Evolutionary conservation across 2,797 vertebrate species (phyloP).

Genomic region (Atherinosoma microstoma): DNA sequence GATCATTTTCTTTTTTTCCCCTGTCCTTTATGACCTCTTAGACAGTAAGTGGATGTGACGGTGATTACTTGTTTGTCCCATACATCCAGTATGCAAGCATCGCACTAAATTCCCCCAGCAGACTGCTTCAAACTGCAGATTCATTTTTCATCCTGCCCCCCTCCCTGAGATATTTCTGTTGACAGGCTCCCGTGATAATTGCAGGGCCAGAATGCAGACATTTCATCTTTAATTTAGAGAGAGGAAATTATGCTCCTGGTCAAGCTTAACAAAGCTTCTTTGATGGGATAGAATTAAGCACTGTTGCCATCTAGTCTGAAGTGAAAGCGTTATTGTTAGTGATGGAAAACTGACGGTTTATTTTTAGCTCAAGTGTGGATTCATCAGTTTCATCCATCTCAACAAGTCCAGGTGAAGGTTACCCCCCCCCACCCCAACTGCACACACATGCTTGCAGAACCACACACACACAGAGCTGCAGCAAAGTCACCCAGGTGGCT

Average conservation of each 20-base stretch:
- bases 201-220: conserved; percentile 48
- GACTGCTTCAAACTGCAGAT: conserved; percentile 56
- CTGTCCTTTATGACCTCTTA: background rate
- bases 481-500: conserved; percentile 80
- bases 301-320: conserved; percentile 30
- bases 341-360: conserved; percentile 40
- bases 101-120: conserved; percentile 33
- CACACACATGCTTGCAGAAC: conserved; percentile 11
- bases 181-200: conserved; percentile 58
- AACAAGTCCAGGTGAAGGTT: conserved; percentile 61
- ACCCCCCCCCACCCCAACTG: background rate
- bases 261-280: conserved; percentile 50
- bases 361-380: conserved; percentile 43
- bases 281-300: conserved; percentile 43
- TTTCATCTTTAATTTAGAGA: conserved; percentile 67
- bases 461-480: conserved; percentile 28
- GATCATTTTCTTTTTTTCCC: background rate
- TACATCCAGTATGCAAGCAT: conserved; percentile 11
- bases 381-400: conserved; percentile 43
- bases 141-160: conserved; percentile 55
- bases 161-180: conserved; percentile 57
- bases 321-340: conserved; percentile 24
- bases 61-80: background rate
- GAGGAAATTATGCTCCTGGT: conserved; percentile 55
- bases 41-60: conserved; percentile 4